Base-by-base conservation (phyloP, 2,797 vertebrate species). In the Acanthis flammea region DNA sequence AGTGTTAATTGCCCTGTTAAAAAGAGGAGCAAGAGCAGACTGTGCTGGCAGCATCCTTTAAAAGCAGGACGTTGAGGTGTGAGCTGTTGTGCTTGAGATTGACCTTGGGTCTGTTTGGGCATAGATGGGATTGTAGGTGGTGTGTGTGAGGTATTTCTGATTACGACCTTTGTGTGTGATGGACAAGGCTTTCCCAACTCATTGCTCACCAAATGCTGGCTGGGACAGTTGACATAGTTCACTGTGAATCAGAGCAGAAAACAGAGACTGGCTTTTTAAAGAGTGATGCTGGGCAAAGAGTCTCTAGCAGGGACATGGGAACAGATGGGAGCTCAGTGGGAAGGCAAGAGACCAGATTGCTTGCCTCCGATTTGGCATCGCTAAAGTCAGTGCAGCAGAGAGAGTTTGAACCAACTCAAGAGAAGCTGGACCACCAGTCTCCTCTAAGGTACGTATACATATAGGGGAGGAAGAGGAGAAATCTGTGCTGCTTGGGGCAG, bases 311-410 rank as follows among this genome's bases (percentile, higher is more conserved):
- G 91, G 73, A 70, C 74, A 50, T 86, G 51, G 77, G 70, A 94
- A 54, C 95, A 94, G 95, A 96, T 94, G 95, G 95, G 88, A 58
- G 18, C 79, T 91, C 13, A 0, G 62, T 54, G 57, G 91, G 94
- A 95, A 86, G 70, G 33, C 83, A 92, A 35, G 58, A 90, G 88
- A 86, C 70, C 96, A 96, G 92, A 92, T 91, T 97, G 82, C 70
- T 62, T 90, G 51, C 48, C 80, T 91, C 33, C 73, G 9, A 78
- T 81, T 95, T 95, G 89, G 87, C 92, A 78, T 68, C 6, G 12
- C 84, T 75, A 3, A 73, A 95, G 66, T 92, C 85, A 88, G 76
- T 79, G 80, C 70, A 84, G 94, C 70, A 76, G 78, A 75, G 66
- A 58, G 48, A 19, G 47, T 81, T 90, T 55, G 68, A 86, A 66